Base-by-base conservation (phyloP, 1,140 invertebrate genomes). In the Amphibalanus amphitrite region DNA sequence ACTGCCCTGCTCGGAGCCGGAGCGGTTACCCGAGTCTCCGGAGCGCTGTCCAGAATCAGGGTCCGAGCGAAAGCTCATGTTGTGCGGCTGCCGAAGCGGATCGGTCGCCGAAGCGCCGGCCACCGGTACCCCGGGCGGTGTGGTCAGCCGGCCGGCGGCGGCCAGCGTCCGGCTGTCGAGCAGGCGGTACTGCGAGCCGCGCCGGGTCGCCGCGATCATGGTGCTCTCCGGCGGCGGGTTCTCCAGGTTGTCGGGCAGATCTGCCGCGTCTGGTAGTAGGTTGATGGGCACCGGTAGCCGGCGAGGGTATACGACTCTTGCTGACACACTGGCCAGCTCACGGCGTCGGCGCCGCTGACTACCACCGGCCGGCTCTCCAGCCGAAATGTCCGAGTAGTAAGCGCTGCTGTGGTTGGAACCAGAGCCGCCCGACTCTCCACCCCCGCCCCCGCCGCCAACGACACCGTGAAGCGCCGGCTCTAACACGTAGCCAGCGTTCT, bases 401-500 rank as follows among this genome's bases (percentile, higher is more conserved):
- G n/a, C n/a, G n/a, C n/a, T n/a, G n/a, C n/a, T n/a, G 38, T 38
- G 75, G 23, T 73, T 73, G 30, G 73, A 74, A n/a, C 71, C 72
- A 23, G 74, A 73, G 17, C 70, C 70, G 26, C 67, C 70, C 23
- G 74, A 70, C 74, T 74, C 38, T 73, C 75, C 8, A 71, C n/a
- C n/a, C n/a, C n/a, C n/a, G n/a, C n/a, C n/a, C n/a, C n/a, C n/a
- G n/a, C n/a, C n/a, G n/a, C n/a, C n/a, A n/a, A n/a, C n/a, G n/a
- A n/a, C n/a, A n/a, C n/a, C n/a, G n/a, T n/a, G n/a, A n/a, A n/a
- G n/a, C n/a, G 65, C 73, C 74, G 28, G 72, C 73, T 69, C 77
- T 76, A 76, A 70, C 69, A 75, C 74, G 65, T 77, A 77, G 0
- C 73, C 77, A 28, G 76, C 76, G 73, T 78, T 78, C 71, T 77